Evolutionary conservation across 2,113 vertebrate species (phyloP), one percentile per base, ranked within the genome.

Genomic region (Salvelinus fontinalis): DNA sequence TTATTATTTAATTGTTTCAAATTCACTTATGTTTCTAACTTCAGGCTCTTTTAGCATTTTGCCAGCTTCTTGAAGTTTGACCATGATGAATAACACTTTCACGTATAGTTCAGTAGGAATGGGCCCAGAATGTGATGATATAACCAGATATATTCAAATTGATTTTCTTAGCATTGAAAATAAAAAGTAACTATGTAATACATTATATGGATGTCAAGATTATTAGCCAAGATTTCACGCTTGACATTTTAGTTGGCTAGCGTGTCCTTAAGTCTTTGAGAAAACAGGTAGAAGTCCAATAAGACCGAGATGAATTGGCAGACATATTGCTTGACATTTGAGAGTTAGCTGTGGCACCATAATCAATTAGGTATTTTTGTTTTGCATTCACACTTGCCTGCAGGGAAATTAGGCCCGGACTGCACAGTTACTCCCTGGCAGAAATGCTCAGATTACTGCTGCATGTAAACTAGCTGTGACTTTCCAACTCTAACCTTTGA

Each of bases 331-430:
- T 16, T 11, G 76, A 82, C 75, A 79, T 75, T 77, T 85, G 73
- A 85, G 80, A 79, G 64, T 85, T 77, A 79, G 51, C 74, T 84
- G 79, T 76, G 79, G 81, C 81, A 78, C 71, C 8, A 16, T 83
- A 81, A 88, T 84, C 88, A 82, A 83, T 77, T 71, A 79, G 65
- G 67, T 75, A 68, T 81, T 86, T 83, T 81, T 64, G 70, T 77
- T 77, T n/a, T 13, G 1, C 39, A 70, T 70, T 79, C 54, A 27
- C 27, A 70, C 80, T 79, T 79, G 67, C 70, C 76, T 0, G 39
- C 2, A 67, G 75, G 79, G 34, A 73, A 81, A 75, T 60, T 26
- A 78, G 68, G 73, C 75, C 67, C 71, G 39, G 74, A 74, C 39
- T 44, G 39, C 39, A 2, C 39, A 44, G 8, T 44, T 12, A 44